These are phyloP conservation scores for Phyto melanocephala DNA, from an alignment of 2,888 invertebrate species.

Conservation along the genomic window DNA sequence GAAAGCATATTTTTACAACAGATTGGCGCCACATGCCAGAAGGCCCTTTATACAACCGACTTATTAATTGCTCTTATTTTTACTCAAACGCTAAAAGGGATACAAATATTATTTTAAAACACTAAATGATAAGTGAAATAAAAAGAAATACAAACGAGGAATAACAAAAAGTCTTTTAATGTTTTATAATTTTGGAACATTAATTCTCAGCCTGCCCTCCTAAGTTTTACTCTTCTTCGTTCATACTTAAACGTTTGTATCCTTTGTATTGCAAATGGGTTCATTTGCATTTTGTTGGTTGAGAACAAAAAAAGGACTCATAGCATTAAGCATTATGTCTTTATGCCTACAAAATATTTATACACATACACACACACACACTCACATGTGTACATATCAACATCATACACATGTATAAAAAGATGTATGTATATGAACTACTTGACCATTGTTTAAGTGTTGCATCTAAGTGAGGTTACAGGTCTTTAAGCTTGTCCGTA, in stretches of 20 bases:
- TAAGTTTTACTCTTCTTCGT: neutral
- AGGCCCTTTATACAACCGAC: too few relatives aligned
- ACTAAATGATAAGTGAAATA: too few relatives aligned
- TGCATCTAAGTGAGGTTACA: slow-evolving; percentile 21
- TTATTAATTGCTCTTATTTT: too few relatives aligned
- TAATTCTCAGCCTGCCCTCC: neutral
- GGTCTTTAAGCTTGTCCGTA: slow-evolving; percentile 21
- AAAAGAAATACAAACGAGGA: too few relatives aligned
- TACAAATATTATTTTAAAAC: too few relatives aligned
- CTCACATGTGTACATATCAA: neutral
- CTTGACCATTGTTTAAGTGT: slow-evolving; percentile 46
- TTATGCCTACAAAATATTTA: neutral
- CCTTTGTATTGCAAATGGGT: slow-evolving; percentile 15
- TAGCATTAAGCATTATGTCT: slow-evolving; percentile 8
- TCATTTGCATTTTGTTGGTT: slow-evolving; percentile 28
- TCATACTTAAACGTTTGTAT: neutral
- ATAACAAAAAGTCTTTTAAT: too few relatives aligned
- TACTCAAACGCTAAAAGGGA: too few relatives aligned
- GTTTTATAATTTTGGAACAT: too few relatives aligned
- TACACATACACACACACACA: neutral
- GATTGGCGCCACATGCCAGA: too few relatives aligned
- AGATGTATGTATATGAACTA: neutral
- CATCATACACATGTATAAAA: neutral
- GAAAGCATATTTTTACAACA: too few relatives aligned
- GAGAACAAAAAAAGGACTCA: neutral